Conservation (phyloP, 2,888 invertebrate genomes). For the Drosophila sordidapex region DNA sequence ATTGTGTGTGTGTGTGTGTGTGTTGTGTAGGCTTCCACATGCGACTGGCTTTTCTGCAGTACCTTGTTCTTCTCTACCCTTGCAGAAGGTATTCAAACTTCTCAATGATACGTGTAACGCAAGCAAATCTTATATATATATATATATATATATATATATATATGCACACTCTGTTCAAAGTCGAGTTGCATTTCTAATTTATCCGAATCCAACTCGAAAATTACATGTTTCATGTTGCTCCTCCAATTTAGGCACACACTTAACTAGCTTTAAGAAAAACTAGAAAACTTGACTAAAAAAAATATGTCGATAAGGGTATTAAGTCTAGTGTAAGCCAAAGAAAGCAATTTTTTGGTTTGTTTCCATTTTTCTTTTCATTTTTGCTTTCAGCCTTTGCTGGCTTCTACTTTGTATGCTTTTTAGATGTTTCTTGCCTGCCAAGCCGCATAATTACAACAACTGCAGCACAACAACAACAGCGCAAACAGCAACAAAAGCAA, state of each 20-base stretch:
- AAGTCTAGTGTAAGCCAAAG: neutral
- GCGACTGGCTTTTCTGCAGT: slow-evolving; percentile 35
- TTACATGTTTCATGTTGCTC: neutral
- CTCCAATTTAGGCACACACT: no score
- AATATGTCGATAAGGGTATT: neutral
- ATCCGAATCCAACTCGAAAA: neutral
- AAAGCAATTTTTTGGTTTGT: neutral
- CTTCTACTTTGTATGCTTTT: slow-evolving; percentile 17
- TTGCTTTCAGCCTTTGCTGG: slow-evolving; percentile 1
- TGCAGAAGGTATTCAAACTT: neutral
- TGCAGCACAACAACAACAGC: slow-evolving; percentile 31
- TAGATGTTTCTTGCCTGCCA: slow-evolving; percentile 38
- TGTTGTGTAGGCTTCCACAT: slow-evolving; percentile 19
- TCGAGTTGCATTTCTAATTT: neutral
- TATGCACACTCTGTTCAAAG: neutral
- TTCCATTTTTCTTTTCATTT: neutral
- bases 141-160: neutral
- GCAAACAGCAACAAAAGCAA: slow-evolving; percentile 12
- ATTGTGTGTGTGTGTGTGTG: slow-evolving; percentile 13
- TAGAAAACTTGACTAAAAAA: neutral
- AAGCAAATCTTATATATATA: neutral
- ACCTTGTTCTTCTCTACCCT: slow-evolving; percentile 8
- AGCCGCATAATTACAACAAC: slow-evolving; percentile 76
- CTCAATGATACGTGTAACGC: neutral
- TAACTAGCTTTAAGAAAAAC: neutral